Evolutionary conservation across 2,888 invertebrate genomes (phyloP), one percentile per base, ranked within the genome.

Genomic region (Euclidia mi): DNA sequence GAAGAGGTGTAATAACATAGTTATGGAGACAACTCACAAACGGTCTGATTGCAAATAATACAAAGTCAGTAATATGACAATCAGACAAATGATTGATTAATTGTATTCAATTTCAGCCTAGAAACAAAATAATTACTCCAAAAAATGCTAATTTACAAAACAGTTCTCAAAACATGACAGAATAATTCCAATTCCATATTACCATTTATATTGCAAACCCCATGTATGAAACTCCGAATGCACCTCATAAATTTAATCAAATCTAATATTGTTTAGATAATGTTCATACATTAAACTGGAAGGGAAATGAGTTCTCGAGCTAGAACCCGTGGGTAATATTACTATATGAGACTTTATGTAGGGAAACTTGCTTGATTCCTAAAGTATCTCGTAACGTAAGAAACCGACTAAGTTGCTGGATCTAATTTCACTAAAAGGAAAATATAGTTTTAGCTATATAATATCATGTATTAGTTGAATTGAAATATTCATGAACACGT

Each of bases 261-360:
- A 25, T 35, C 4, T 43, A 37, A 64, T 40, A 48, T 42, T 63
- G 45, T 56, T 67, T 51, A 57, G 41, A 60, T 43, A 49, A 51
- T 32, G 12, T 38, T 28, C 65, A 55, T 56, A 62, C 63, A 69
- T 71, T 65, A 68, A 50, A 67, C 53, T 64, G 43, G 48, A 53
- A 65, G 62, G 65, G 50, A 70, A 68, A 76, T 56, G 66, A 62
- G 67, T 63, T 67, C 65, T 50, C 40, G 45, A 67, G 70, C 71
- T 72, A 61, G 51, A 77, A 68, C 73, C 78, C 76, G 43, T 40
- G 78, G 74, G 76, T 71, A 68, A 72, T 78, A 79, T 78, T 74
- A 77, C 75, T 51, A 59, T 41, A 58, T 45, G 18, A 49, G 75
- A 78, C 64, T 81, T 78, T 71, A 53, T 59, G 63, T 63, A 59